A percentile compares a stretch with the other conserved stretches of the same genome.
These are phyloP conservation scores for Riparia riparia DNA, from an alignment of 2,113 vertebrate genomes.

Conservation along the genomic window DNA sequence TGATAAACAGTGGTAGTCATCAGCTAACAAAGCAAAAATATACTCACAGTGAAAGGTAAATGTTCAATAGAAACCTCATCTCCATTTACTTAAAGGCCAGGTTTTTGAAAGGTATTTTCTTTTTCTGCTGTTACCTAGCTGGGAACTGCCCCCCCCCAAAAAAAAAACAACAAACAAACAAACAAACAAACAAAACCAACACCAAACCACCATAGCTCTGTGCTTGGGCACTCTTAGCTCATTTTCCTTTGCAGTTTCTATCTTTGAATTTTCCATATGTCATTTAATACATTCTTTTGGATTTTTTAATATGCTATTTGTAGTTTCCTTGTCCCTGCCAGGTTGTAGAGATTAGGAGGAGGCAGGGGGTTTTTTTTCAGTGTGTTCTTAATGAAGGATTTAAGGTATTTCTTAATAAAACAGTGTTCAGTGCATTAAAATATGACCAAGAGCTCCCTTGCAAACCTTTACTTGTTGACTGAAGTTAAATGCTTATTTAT, in stretches of 20 bases:
- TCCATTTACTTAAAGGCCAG: neutral
- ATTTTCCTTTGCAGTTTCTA: neutral
- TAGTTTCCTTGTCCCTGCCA: neutral
- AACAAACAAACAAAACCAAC: no score
- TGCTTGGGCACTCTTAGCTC: neutral
- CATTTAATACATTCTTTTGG: neutral
- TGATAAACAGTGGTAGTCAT: slow-evolving; percentile 9
- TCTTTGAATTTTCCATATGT: neutral
- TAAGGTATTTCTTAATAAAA: neutral
- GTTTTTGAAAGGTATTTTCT: neutral
- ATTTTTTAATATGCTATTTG: neutral
- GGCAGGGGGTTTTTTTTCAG: neutral
- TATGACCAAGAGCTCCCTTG: neutral
- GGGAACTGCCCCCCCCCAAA: neutral
- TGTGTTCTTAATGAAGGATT: neutral
- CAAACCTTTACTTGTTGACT: slow-evolving; percentile 14
- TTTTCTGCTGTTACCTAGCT: neutral
- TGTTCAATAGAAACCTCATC: neutral
- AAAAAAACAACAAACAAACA: no score
- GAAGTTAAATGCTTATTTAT: neutral
- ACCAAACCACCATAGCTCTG: neutral
- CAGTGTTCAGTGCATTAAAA: neutral
- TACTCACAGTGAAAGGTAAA: neutral
- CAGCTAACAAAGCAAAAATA: neutral
- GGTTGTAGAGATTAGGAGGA: neutral